These are phyloP conservation scores for Pentalonia nigronervosa DNA, from an alignment of 1,140 invertebrate genomes.

Conservation along the genomic window DNA sequence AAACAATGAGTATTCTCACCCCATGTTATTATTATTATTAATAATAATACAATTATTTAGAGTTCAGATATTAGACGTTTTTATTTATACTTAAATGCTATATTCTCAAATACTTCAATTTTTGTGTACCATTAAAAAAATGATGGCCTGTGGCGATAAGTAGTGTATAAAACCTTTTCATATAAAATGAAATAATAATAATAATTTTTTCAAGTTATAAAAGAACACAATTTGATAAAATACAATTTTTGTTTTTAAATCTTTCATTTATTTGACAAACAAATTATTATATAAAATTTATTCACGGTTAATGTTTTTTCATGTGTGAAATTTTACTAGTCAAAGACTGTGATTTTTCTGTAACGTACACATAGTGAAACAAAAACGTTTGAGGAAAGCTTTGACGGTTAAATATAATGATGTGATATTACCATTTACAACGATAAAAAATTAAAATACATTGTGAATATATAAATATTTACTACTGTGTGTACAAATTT, in stretches of 20 bases:
- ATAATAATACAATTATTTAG: background rate
- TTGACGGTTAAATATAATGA: too few relatives aligned
- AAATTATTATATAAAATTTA: background rate
- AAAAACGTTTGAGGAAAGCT: too few relatives aligned
- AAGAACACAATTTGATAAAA: background rate
- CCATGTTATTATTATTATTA: background rate
- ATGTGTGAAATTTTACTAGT: too few relatives aligned
- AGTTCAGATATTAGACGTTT: background rate
- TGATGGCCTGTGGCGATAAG: background rate
- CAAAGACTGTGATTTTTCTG: too few relatives aligned
- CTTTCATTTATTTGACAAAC: background rate
- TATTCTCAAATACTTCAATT: background rate
- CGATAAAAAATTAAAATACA: too few relatives aligned
- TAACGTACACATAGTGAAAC: too few relatives aligned
- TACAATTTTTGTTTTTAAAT: background rate
- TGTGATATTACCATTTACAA: too few relatives aligned
- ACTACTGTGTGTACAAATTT: too few relatives aligned
- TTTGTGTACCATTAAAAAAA: background rate
- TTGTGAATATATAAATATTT: too few relatives aligned
- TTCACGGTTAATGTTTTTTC: background rate
- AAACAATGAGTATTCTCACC: background rate
- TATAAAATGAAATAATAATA: background rate
- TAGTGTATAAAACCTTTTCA: background rate
- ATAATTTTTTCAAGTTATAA: background rate
- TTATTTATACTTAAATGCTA: background rate